These are phyloP conservation scores for Fregata magnificens DNA, from an alignment of 2,113 vertebrate species.

Conservation along the genomic window DNA sequence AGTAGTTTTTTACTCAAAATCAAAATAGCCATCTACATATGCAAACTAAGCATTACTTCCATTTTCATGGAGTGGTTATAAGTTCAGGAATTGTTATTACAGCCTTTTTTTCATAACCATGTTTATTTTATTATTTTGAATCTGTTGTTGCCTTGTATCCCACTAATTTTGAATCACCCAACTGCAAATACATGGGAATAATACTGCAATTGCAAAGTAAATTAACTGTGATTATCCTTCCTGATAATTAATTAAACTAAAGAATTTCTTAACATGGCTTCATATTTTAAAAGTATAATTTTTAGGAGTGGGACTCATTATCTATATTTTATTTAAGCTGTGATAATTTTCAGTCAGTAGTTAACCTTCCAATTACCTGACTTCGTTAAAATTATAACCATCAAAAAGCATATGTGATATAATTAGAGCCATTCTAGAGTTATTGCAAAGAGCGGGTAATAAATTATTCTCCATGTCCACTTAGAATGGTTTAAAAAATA, in stretches of 20 bases:
- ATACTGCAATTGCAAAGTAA: neutral
- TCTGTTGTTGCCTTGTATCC: neutral
- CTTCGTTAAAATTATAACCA: conserved; percentile 1
- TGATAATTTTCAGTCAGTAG: neutral
- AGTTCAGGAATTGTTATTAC: neutral
- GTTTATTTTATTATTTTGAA: neutral
- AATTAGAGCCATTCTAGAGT: neutral
- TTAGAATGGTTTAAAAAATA: neutral
- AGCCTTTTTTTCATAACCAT: neutral
- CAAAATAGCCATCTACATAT: neutral
- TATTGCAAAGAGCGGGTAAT: neutral
- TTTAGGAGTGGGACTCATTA: neutral
- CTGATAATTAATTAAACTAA: neutral
- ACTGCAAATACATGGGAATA: neutral
- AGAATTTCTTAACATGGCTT: neutral
- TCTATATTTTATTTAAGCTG: neutral
- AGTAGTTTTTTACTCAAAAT: neutral
- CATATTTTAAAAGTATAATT: neutral
- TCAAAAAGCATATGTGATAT: neutral
- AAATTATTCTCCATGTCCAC: neutral
- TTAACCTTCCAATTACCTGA: conserved; percentile 25
- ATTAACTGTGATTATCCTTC: neutral
- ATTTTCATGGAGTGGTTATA: neutral
- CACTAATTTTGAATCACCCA: neutral
- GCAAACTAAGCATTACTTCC: neutral